Evolutionary conservation across 35 echinoderm and acorn worm genomes (phyloP), one percentile per base, ranked within the genome.

Genomic region (Stichopus chloronotus): DNA sequence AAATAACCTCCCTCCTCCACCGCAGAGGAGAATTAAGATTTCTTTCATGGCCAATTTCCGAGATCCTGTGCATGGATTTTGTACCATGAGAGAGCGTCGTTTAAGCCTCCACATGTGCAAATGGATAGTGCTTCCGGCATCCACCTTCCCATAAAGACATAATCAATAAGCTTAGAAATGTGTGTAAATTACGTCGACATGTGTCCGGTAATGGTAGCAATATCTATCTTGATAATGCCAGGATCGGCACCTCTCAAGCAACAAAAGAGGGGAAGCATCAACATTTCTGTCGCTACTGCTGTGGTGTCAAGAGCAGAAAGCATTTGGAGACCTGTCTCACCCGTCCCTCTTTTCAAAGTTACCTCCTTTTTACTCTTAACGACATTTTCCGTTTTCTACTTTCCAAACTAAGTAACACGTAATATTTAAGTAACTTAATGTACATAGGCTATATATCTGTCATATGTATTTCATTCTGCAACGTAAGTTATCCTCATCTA

Each of bases 21-120:
- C 30, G 30, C 30, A 43, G 30, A 43, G 11, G 22, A 74, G 11
- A n/a, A 22, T 20, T 74, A n/a, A 24, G 7, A 7, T 7, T n/a
- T 7, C 22, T 85, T 85, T 85, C 8, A 85, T 58, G 82, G n/a
- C 82, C 79, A 85, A 85, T 85, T 85, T 56, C 55, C 54, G 82
- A 85, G 22, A 85, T 85, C 82, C 82, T 85, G 82, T 56, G 13
- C 9, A 53, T 56, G 82, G 82, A 85, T 85, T 78, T 55, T 58
- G 57, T 56, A 8, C 82, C 55, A 56, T 58, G 55, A 56, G 13
- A 43, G 30, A 20, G 17, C 22, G 69, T 74, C 30, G 30, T 43
- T 43, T 74, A 85, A 8, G 20, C 9, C 82, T 59, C 13, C 58
- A 85, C 58, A 55, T 85, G 57, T 85, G 58, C 24, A 85, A 85